A percentile compares a stretch with the other conserved stretches of the same genome.
Conservation (phyloP, 2,888 invertebrate species). For the Crossocerus cetratus region DNA sequence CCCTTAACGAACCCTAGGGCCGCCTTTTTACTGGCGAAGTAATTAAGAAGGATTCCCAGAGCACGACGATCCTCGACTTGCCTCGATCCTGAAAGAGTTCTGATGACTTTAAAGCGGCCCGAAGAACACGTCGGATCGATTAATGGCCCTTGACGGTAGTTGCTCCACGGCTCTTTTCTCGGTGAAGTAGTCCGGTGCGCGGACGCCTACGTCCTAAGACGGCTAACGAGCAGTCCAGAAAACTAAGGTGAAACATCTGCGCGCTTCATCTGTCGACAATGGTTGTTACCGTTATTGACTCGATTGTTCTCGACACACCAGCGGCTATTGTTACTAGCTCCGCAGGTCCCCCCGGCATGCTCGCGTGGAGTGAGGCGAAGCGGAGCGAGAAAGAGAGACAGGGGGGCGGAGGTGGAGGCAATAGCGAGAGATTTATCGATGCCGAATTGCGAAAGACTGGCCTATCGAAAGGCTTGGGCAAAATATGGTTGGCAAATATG, state of each 20-base stretch:
- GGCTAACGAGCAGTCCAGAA: conserved; percentile 31
- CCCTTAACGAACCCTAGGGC: conserved; percentile 48
- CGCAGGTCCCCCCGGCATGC: no score
- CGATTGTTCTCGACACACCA: neutral
- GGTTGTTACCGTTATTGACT: conserved; percentile 13
- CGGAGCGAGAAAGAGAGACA: neutral
- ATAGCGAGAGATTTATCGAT: conserved; percentile 11
- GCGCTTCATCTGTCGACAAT: neutral
- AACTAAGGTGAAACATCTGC: conserved; percentile 8
- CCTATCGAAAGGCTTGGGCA: neutral
- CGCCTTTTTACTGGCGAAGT: conserved; percentile 49
- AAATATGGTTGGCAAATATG: conserved; percentile 7
- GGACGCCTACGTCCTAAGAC: conserved; percentile 5
- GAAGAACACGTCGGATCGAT: conserved; percentile 35
- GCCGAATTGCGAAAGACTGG: conserved; percentile 26
- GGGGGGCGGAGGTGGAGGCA: neutral
- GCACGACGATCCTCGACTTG: conserved; percentile 31
- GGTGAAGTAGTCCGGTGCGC: neutral
- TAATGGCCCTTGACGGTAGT: conserved; percentile 32
- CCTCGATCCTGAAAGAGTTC: conserved; percentile 32
- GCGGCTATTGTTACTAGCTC: neutral
- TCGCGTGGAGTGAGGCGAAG: no score
- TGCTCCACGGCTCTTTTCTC: conserved; percentile 9
- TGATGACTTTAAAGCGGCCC: conserved; percentile 43
- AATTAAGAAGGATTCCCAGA: conserved; percentile 55